These are phyloP conservation scores for Neodiprion fabricii DNA, from an alignment of 1,140 invertebrate species.

Conservation along the genomic window DNA sequence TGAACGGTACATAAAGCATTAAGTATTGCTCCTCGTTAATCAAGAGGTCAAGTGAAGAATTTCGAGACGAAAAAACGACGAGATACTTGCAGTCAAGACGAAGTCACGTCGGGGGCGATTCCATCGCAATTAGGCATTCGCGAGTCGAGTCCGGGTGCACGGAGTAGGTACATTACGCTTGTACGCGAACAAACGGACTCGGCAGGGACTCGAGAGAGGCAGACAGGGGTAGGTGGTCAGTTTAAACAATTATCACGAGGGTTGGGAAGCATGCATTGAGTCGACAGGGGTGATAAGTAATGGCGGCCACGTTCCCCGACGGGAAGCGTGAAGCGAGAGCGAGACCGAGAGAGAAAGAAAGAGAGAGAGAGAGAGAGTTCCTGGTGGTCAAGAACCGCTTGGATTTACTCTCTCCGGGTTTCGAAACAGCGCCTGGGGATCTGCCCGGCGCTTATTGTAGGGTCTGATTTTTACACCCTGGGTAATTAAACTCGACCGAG, in stretches of 20 bases:
- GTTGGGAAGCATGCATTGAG: slow-evolving; percentile 43
- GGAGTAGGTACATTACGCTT: slow-evolving; percentile 12
- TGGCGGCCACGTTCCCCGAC: slow-evolving; percentile 30
- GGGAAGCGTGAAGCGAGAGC: background rate
- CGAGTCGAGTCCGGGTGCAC: background rate
- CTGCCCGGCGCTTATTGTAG: background rate
- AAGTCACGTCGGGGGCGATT: slow-evolving; percentile 25
- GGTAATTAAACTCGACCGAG: too few species aligned
- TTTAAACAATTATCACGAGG: slow-evolving; percentile 63
- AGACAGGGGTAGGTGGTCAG: slow-evolving; percentile 48
- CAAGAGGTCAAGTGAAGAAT: background rate
- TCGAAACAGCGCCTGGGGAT: background rate
- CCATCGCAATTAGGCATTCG: slow-evolving; percentile 42
- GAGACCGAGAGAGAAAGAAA: background rate
- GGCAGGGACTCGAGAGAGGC: slow-evolving; percentile 26
- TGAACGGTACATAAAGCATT: too few species aligned
- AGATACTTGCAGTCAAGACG: background rate
- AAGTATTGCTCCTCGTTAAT: background rate
- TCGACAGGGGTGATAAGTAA: slow-evolving; percentile 59
- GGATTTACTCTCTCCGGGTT: background rate
- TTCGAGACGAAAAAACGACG: background rate
- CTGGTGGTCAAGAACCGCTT: slow-evolving; percentile 4
- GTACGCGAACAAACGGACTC: slow-evolving; percentile 40
- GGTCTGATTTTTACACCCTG: background rate
- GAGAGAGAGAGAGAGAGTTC: background rate